Percentiles rank a stretch among this genome's conserved stretches.
Conservation (phyloP, 2,113 vertebrate genomes). For the Malurus cyaneus region DNA sequence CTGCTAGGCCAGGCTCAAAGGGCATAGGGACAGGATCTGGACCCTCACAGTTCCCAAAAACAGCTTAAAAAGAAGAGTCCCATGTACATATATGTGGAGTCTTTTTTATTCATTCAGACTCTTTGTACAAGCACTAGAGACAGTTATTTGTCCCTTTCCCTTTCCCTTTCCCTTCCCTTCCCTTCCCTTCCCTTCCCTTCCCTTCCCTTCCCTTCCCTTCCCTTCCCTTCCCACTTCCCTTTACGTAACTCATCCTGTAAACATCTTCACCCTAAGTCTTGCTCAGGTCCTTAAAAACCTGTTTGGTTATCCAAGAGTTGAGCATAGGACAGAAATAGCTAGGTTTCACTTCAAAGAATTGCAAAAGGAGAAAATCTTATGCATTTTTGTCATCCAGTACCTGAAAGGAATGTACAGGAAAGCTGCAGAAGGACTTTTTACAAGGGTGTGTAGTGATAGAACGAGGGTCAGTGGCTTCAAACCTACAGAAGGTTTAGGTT, state of each 20-base stretch:
- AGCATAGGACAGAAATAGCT: neutral
- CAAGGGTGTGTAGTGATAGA: accelerated
- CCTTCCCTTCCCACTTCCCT: neutral
- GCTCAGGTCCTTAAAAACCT: neutral
- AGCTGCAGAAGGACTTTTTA: neutral
- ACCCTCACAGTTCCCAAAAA: neutral
- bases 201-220: too few relatives aligned
- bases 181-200: neutral
- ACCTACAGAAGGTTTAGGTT: neutral
- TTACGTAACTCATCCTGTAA: neutral
- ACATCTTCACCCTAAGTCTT: neutral
- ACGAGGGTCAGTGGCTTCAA: neutral
- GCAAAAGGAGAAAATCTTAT: neutral
- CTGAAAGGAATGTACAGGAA: neutral
- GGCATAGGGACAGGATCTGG: too few relatives aligned
- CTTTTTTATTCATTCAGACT: neutral
- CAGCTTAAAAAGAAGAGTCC: neutral
- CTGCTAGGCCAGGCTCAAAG: neutral
- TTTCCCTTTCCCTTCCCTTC: neutral
- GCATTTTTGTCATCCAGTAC: neutral
- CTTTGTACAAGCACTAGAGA: neutral
- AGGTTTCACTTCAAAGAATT: neutral
- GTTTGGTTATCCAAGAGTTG: neutral
- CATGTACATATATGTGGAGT: neutral
- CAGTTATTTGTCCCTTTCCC: too few relatives aligned